Conservation (phyloP, 2,797 vertebrate species). For the Cossypha polioptera region DNA sequence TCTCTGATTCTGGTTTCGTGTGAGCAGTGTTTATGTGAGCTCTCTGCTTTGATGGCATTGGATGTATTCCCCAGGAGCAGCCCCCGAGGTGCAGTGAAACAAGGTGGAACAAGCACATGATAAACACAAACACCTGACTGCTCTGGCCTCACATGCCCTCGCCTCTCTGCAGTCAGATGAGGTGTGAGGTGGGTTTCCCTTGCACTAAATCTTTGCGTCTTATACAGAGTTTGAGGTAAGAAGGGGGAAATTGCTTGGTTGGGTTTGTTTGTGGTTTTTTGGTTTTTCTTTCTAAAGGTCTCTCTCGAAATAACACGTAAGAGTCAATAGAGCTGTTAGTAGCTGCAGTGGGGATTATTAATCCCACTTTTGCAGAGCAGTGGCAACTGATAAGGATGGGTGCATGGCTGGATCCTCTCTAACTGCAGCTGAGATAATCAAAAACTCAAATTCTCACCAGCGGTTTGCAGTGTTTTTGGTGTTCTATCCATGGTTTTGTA, state of each 20-base stretch:
- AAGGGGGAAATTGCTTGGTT: not conserved
- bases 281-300: not conserved
- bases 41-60: not conserved
- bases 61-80: not conserved
- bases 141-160: constrained; percentile 30
- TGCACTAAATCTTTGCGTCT: not conserved
- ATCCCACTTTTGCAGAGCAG: not conserved
- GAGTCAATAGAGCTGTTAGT: not conserved
- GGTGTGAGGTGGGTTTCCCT: constrained; percentile 30
- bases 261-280: not conserved
- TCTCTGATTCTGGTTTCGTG: not conserved
- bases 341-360: not conserved
- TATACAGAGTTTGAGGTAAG: constrained; percentile 1
- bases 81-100: not conserved
- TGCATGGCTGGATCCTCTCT: not conserved
- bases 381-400: not conserved
- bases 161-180: not conserved
- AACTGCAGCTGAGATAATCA: not conserved
- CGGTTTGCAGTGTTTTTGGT: not conserved
- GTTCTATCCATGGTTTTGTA: not conserved
- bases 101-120: not conserved
- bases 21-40: not conserved
- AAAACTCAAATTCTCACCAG: not conserved
- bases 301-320: not conserved
- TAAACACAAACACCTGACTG: not conserved